phyloP scores from a whole-genome alignment of 2,797 vertebrate genomes.

The Moxostoma hubbsi region DNA sequence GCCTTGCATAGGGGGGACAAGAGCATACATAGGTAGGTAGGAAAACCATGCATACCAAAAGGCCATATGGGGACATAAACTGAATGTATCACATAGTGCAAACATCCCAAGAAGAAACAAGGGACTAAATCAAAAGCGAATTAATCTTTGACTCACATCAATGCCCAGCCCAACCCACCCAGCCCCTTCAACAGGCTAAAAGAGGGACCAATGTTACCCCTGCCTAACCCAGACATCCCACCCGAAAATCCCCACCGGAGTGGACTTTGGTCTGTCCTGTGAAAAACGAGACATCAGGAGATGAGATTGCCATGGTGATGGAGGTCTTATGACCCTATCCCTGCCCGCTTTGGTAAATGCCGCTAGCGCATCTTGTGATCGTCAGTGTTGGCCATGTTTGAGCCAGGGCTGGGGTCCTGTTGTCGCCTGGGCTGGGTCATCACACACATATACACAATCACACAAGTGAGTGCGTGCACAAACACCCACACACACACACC shows the following conservation, averaged over 20 bases:
- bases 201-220: slow-evolving; percentile 35
- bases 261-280: slow-evolving; percentile 86
- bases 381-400: slow-evolving; percentile 90
- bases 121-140: slow-evolving; percentile 55
- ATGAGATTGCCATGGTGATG: slow-evolving; percentile 61
- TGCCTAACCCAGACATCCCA: slow-evolving; percentile 11
- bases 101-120: slow-evolving; percentile 81
- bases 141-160: slow-evolving; percentile 43
- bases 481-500: slow-evolving; percentile 46
- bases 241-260: slow-evolving; percentile 72
- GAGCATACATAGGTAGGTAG: slow-evolving; percentile 60
- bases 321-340: slow-evolving; percentile 59
- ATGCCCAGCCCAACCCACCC: slow-evolving; percentile 44
- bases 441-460: slow-evolving; percentile 62
- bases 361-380: slow-evolving; percentile 93
- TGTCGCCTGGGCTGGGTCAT: slow-evolving; percentile 92
- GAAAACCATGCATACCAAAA: slow-evolving; percentile 83
- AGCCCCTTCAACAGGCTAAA: slow-evolving; percentile 40
- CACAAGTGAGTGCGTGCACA: slow-evolving; percentile 26
- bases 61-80: slow-evolving; percentile 80
- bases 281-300: slow-evolving; percentile 69
- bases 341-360: slow-evolving; percentile 58
- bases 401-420: slow-evolving; percentile 95
- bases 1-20: slow-evolving; percentile 81
- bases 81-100: slow-evolving; percentile 88